Evolutionary conservation across 2,113 vertebrate species (phyloP).

Genomic region (Clarias gariepinus): DNA sequence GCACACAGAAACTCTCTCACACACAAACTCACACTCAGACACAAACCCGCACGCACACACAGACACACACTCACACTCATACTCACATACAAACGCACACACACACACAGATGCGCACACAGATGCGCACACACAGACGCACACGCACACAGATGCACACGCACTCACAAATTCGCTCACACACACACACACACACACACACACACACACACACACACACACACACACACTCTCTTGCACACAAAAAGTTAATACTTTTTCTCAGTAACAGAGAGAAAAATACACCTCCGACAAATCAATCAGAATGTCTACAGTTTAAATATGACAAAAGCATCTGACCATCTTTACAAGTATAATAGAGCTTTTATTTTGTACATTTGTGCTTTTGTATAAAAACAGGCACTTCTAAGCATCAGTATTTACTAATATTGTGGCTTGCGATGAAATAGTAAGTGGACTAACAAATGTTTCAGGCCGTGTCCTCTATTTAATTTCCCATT

Average conservation of each 20-base stretch:
- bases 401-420: background rate
- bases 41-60: conserved; percentile 22
- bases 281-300: background rate
- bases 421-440: too few species aligned
- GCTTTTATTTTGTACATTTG: background rate
- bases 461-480: background rate
- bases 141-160: background rate
- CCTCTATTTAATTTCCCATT: background rate
- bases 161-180: conserved; percentile 3
- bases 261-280: background rate
- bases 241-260: background rate
- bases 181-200: background rate
- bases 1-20: conserved; percentile 24
- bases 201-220: conserved; percentile 31
- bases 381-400: background rate
- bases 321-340: background rate
- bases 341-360: background rate
- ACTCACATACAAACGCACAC: background rate
- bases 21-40: background rate
- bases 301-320: background rate
- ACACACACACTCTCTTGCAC: background rate
- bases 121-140: conserved; percentile 28
- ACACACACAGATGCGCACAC: conserved; percentile 1
- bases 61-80: conserved; percentile 12
- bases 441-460: background rate